phyloP scores from a whole-genome alignment of 37 sponge, comb jelly and placozoan species.

The Mnemiopsis leidyi region DNA sequence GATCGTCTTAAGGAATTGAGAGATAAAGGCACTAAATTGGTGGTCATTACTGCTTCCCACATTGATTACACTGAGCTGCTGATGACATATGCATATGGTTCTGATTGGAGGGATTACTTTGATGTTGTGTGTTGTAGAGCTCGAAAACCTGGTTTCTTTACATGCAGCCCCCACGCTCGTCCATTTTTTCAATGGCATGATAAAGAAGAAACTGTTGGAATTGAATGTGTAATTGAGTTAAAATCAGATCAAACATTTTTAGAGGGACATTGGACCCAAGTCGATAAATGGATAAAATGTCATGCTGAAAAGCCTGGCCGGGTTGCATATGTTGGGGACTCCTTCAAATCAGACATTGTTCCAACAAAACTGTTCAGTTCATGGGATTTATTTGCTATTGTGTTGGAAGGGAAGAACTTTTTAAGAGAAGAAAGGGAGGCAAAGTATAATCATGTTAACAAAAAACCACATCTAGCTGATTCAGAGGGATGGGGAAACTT shows the following conservation, averaged over 20 bases:
- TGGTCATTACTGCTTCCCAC: slow-evolving; percentile 26
- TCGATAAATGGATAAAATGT: slow-evolving; percentile 38
- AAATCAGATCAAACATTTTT: neutral
- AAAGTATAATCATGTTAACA: neutral
- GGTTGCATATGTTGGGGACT: slow-evolving; percentile 43
- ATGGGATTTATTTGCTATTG: neutral
- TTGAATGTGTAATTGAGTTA: neutral
- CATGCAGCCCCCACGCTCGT: neutral
- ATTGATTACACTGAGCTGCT: slow-evolving; percentile 45
- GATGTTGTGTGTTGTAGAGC: slow-evolving; percentile 36
- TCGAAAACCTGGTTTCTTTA: slow-evolving; percentile 32
- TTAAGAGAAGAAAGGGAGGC: neutral
- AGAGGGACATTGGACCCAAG: slow-evolving; percentile 45
- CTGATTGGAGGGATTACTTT: slow-evolving; percentile 21
- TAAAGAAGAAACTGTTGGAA: neutral
- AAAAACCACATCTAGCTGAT: neutral
- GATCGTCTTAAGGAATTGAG: neutral
- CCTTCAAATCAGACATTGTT: slow-evolving; percentile 40
- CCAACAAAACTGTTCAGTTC: slow-evolving; percentile 36
- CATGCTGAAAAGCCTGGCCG: neutral
- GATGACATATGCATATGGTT: slow-evolving; percentile 9
- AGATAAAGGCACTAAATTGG: neutral
- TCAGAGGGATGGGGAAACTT: neutral
- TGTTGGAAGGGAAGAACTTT: neutral
- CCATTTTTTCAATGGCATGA: neutral